A percentile compares a stretch with the other conserved stretches of the same genome.
phyloP scores from a whole-genome alignment of 1,140 invertebrate species.

The Leptonema lineaticorne region DNA sequence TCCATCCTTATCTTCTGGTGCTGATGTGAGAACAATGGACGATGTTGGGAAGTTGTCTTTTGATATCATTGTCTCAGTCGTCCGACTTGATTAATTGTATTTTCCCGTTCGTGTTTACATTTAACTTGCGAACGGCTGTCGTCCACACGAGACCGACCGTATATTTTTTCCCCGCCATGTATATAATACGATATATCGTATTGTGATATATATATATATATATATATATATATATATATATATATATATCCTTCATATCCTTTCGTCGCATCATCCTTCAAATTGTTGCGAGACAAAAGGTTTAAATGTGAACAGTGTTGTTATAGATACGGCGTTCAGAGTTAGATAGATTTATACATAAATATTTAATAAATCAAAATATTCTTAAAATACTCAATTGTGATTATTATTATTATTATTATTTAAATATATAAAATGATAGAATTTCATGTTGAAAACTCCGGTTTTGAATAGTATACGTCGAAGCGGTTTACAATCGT shows the following conservation, averaged over 20 bases:
- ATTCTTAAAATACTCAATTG: background rate
- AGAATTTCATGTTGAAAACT: no score
- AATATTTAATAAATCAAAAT: no score
- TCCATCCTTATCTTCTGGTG: constrained; percentile 40
- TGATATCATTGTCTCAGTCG: constrained; percentile 39
- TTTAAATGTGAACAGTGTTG: no score
- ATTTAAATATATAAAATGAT: no score
- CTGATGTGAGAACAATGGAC: constrained; percentile 39
- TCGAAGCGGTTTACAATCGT: background rate
- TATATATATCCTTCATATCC: background rate
- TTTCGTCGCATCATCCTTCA: background rate
- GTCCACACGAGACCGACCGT: background rate
- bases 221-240: no score
- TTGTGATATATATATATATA: no score
- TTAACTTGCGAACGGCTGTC: constrained; percentile 24
- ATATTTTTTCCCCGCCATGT: constrained; percentile 2
- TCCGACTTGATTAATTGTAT: constrained; percentile 41
- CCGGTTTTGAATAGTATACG: background rate
- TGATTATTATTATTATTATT: background rate
- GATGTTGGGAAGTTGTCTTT: constrained; percentile 41
- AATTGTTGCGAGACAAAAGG: background rate
- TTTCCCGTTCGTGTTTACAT: constrained; percentile 35
- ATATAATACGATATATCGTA: no score
- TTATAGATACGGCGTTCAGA: no score
- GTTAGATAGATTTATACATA: no score